phyloP scores from a whole-genome alignment of 1,140 invertebrate genomes.

The Atopsyche davidsoni region DNA sequence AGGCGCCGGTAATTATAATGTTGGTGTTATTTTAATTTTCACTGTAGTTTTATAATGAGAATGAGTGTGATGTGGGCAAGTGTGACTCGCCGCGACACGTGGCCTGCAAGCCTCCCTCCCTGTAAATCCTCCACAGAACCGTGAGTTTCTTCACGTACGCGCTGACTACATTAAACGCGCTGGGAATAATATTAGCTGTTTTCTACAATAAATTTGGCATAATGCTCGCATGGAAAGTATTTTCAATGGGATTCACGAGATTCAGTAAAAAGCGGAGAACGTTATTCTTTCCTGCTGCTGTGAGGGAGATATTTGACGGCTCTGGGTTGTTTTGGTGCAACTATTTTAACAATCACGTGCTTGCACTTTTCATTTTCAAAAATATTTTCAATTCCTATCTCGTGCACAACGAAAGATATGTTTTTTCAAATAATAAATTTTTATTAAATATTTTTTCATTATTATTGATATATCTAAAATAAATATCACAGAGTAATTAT shows the following conservation, averaged over 20 bases:
- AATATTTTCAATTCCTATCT: too few species aligned
- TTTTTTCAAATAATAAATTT: too few species aligned
- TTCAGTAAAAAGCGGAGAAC: conserved; percentile 13
- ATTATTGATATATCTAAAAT: too few species aligned
- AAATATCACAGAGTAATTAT: too few species aligned
- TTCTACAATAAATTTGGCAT: conserved; percentile 31
- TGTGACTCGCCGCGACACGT: conserved; percentile 7
- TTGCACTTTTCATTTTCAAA: too few species aligned
- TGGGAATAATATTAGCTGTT: conserved; percentile 29
- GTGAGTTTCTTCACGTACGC: conserved; percentile 29
- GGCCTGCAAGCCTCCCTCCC: background rate
- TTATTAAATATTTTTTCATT: too few species aligned
- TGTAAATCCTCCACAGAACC: conserved; percentile 27
- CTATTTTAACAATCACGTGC: too few species aligned
- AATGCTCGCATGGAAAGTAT: conserved; percentile 30
- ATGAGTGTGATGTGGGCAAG: conserved; percentile 5
- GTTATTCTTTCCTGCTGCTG: conserved; percentile 9
- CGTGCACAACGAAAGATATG: too few species aligned
- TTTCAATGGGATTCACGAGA: conserved; percentile 26
- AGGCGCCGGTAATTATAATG: too few species aligned
- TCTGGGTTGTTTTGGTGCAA: conserved; percentile 1
- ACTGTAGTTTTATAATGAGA: background rate
- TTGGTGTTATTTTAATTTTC: too few species aligned
- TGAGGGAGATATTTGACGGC: conserved; percentile 5
- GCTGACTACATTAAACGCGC: conserved; percentile 31